Evolutionary conservation across 2,888 invertebrate species (phyloP), one percentile per base, ranked within the genome.

Genomic region (Andrena haemorrhoa): DNA sequence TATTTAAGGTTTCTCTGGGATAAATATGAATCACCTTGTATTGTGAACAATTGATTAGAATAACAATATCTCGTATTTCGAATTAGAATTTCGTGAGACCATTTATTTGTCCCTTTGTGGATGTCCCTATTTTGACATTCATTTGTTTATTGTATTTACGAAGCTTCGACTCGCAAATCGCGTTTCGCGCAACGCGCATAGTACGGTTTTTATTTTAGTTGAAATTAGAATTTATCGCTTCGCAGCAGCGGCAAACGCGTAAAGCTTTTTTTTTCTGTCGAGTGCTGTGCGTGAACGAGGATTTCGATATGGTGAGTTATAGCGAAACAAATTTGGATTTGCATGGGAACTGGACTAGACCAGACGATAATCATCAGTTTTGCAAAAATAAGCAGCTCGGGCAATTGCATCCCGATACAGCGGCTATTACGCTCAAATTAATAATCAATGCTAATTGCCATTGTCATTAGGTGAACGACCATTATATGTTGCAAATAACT

Each of bases 391-490:
- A 74, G 60, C 75, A 71, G 73, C 63, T 76, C 47, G 72, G 65
- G 41, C 73, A 70, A 77, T 66, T 74, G 56, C 74, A 71, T 41
- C 41, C 26, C 74, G 74, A 77, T 72, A 71, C 51, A 63, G n/a
- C 61, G 51, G 82, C 56, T 73, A 77, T 82, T 83, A 82, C 82
- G 65, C 61, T 77, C 73, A 83, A 83, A 83, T 83, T 82, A 83
- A 83, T 83, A 83, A 83, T 83, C 83, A 82, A 83, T 83, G 82
- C 83, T 83, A 83, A 83, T 83, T 82, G 74, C 82, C 65, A 82
- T 83, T 83, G 83, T 83, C 83, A 83, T 83, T 83, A 83, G 82
- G 82, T 77, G 77, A 68, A 82, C 77, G 74, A 74, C 82, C 82
- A 66, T 77, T 83, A 73, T 56, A 74, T 74, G 26, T 74, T 56